Percentiles rank a stretch among this genome's conserved stretches.
Conservation (phyloP, 1,140 invertebrate species). For the Leguminivora glycinivorella region DNA sequence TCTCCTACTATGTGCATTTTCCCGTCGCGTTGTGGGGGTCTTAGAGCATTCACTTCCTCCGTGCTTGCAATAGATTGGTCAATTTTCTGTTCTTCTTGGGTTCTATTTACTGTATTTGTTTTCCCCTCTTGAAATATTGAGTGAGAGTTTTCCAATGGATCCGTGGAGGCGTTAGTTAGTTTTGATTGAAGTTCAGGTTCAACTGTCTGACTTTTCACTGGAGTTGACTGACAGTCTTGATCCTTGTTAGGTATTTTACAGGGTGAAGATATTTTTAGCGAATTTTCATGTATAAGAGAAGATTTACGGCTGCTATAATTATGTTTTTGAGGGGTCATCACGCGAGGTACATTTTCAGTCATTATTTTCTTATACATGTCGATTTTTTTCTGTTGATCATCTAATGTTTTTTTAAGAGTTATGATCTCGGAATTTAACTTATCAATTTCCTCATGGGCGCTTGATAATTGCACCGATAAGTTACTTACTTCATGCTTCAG, state of each 20-base stretch:
- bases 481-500: not conserved
- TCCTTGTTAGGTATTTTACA: not conserved
- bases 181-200: not conserved
- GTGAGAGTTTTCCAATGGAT: not conserved
- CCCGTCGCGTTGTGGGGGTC: not conserved
- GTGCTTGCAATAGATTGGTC: too few species aligned
- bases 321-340: not conserved
- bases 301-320: not conserved
- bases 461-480: not conserved
- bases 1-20: not conserved
- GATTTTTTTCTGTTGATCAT: not conserved
- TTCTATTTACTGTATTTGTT: too few species aligned
- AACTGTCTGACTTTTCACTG: not conserved
- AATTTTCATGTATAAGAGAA: not conserved
- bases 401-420: not conserved
- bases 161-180: not conserved
- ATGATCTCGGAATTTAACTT: not conserved
- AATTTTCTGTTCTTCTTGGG: too few species aligned
- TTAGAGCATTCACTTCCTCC: too few species aligned
- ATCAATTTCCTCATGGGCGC: not conserved
- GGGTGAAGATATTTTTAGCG: not conserved
- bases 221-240: not conserved
- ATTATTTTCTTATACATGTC: slow-evolving; percentile 18
- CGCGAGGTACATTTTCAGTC: not conserved
- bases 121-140: not conserved